Evolutionary conservation across 2,888 invertebrate genomes (phyloP).

Genomic region (Xestia xanthographa): DNA sequence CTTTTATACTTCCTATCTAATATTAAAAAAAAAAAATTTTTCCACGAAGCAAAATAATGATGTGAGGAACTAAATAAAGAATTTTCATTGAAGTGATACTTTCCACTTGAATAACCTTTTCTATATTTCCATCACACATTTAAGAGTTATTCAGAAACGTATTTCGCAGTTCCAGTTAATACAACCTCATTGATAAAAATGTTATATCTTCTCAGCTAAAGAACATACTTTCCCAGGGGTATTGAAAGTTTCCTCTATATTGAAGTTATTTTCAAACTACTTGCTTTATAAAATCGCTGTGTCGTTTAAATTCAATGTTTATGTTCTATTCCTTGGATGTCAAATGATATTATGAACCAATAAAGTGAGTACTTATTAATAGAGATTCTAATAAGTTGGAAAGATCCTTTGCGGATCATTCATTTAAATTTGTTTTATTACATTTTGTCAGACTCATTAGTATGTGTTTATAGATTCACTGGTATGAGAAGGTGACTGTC

Average conservation of each 20-base stretch:
- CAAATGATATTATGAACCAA: not conserved
- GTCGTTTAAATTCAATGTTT: not conserved
- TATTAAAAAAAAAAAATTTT: constrained; percentile 13
- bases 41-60: not conserved
- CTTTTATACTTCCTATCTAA: not conserved
- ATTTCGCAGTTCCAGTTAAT: constrained; percentile 18
- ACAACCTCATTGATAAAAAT: constrained; percentile 16
- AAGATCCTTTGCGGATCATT: not conserved
- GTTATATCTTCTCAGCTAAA: not conserved
- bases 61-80: not conserved
- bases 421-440: constrained; percentile 1
- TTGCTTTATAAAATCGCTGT: not conserved
- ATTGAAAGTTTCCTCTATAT: not conserved
- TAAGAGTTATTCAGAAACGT: constrained; percentile 2
- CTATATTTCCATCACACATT: constrained; percentile 4
- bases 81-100: not conserved
- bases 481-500: not conserved
- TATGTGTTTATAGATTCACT: not conserved
- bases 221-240: not conserved
- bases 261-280: not conserved
- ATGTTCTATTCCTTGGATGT: not conserved
- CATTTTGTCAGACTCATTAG: not conserved
- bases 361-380: not conserved
- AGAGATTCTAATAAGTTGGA: not conserved
- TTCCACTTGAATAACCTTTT: not conserved